Evolutionary conservation across 2,888 invertebrate genomes (phyloP).

Genomic region (Nesidiocoris tenuis): DNA sequence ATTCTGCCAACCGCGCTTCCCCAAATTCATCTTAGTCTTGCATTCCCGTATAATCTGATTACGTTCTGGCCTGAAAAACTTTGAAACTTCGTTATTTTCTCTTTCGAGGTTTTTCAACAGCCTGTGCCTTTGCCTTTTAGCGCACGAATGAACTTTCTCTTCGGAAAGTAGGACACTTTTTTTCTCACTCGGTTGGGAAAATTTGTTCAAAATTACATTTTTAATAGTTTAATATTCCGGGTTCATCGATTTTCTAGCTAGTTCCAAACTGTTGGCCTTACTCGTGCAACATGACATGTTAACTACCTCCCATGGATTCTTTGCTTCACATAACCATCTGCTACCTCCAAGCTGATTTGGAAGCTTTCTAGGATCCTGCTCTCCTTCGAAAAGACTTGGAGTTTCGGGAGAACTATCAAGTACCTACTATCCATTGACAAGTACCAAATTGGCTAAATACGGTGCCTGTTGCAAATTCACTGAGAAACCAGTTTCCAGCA

Average conservation of each 20-base stretch:
- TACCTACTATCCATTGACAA: too few species aligned
- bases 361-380: too few species aligned
- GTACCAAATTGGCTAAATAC: too few species aligned
- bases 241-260: background rate
- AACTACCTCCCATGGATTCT: too few species aligned
- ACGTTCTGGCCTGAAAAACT: constrained; percentile 23
- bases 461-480: too few species aligned
- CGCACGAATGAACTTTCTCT: constrained; percentile 5
- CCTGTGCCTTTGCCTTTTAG: constrained; percentile 1
- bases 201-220: background rate
- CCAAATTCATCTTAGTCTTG: constrained; percentile 23
- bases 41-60: constrained; percentile 34
- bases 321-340: too few species aligned
- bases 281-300: too few species aligned
- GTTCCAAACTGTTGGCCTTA: background rate
- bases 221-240: background rate
- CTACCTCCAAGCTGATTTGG: too few species aligned
- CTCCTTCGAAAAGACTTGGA: too few species aligned
- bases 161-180: background rate
- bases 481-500: too few species aligned
- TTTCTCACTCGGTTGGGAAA: background rate
- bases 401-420: too few species aligned
- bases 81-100: constrained; percentile 24
- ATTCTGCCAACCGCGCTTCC: constrained; percentile 10
- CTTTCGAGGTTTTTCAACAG: background rate